These are phyloP conservation scores for Magallana angulata DNA, from an alignment of 1,140 invertebrate genomes.

Conservation along the genomic window DNA sequence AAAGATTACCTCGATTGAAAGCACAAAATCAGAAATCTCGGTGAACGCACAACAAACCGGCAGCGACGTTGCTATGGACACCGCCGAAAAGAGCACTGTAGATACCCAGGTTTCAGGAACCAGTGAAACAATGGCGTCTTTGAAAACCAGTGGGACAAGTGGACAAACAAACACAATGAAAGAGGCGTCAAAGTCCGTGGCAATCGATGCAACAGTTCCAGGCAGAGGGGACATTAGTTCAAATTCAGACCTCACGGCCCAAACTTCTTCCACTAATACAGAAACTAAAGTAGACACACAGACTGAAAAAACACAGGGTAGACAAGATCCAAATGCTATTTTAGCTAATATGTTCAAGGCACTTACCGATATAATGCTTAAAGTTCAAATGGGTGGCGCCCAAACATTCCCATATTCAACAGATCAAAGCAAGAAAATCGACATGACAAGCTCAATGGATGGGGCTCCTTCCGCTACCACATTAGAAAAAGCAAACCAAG, in stretches of 20 bases:
- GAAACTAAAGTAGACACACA: background rate
- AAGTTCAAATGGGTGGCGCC: constrained; percentile 11
- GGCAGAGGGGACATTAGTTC: too few relatives aligned
- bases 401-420: constrained; percentile 28
- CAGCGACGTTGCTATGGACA: too few relatives aligned
- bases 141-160: too few relatives aligned
- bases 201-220: too few relatives aligned
- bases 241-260: too few relatives aligned
- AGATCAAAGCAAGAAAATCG: background rate
- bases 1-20: background rate
- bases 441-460: background rate
- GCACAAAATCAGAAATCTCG: background rate
- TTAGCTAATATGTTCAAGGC: constrained; percentile 37
- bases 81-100: background rate
- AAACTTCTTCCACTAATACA: background rate
- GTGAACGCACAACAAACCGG: background rate
- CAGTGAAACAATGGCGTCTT: too few relatives aligned
- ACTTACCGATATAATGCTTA: constrained; percentile 31
- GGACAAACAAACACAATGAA: too few relatives aligned
- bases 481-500: background rate
- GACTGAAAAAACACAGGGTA: background rate
- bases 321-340: constrained; percentile 18
- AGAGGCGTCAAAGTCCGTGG: too few relatives aligned
- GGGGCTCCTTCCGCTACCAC: background rate
- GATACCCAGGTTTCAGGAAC: background rate